Base-by-base conservation (phyloP, 2,113 vertebrate species). In the Neotragus moschatus region DNA sequence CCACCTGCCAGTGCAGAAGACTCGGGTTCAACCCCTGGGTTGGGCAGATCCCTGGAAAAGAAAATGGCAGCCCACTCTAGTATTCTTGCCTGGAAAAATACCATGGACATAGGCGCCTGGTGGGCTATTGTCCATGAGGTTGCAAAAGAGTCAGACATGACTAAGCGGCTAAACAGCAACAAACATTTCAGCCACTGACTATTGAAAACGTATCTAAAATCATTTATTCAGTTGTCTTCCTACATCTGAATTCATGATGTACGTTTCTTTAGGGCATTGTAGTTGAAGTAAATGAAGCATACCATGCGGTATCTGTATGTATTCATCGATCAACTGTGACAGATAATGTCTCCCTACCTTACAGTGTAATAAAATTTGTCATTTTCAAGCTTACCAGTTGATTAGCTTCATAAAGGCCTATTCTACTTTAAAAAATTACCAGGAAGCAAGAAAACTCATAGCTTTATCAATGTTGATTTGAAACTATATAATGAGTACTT, bases 371-470 rank as follows among this genome's bases (percentile, higher is more conserved):
- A 94, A 84, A 49, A 5, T 1, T 47, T 15, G 9, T 77, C 25
- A 30, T 94, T 53, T 39, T 39, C 47, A 92, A 58, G 2, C 30
- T 90, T 75, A 23, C 36, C 45, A 66, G 85, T 51, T 75, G 79
- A 33, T 80, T 84, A 87, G 45, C 49, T 90, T 70, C 23, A 7
- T 94, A 90, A 85, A 25, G 91, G 3, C 47, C 81, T 51, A 77
- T 90, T 82, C 0, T 47, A 45, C 15, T 73, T 28, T 53, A 12
- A 66, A 28, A 30, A 63, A 47, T 26, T 70, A 6, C 97, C 7
- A 96, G 53, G 66, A 97, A 85, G 7, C 33, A 88, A 94, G 89
- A 73, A 94, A 16, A 15, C 33, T 1, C 25, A 90, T 58, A 12
- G 7, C 39, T 85, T 56, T 90, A 63, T 82, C 61, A 47, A 33